Percentiles rank a stretch among this genome's conserved stretches.
phyloP scores from a whole-genome alignment of 2,797 vertebrate species.

The Argya squamiceps region DNA sequence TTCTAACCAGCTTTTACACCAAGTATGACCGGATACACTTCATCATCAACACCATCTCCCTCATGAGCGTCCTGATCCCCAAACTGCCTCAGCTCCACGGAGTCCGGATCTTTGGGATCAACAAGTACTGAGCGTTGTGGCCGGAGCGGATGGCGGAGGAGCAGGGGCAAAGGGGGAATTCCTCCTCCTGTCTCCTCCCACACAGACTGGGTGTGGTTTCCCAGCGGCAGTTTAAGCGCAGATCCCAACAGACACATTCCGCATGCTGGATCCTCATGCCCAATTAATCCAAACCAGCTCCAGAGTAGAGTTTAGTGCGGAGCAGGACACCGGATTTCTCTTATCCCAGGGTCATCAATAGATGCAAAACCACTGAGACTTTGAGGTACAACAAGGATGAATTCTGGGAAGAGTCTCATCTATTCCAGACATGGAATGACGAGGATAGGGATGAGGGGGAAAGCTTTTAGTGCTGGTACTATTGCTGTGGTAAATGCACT shows the following conservation, averaged over 20 bases:
- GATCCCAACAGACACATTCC: conserved; percentile 36
- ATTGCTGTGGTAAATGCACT: conserved; percentile 70
- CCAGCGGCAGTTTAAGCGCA: conserved; percentile 27
- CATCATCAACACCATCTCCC: conserved; percentile 92
- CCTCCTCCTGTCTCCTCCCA: neutral
- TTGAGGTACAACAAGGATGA: conserved; percentile 41
- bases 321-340: conserved; percentile 16
- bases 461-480: conserved; percentile 59
- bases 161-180: neutral
- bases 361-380: conserved; percentile 32
- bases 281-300: conserved; percentile 53
- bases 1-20: conserved; percentile 98
- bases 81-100: conserved; percentile 96
- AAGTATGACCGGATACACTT: conserved; percentile 95
- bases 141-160: neutral
- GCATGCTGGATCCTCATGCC: conserved; percentile 63
- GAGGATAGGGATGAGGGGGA: neutral
- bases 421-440: neutral
- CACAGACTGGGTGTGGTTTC: neutral
- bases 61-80: conserved; percentile 91
- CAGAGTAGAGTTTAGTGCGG: conserved; percentile 57
- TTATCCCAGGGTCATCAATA: neutral
- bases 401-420: neutral
- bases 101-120: conserved; percentile 96
- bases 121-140: conserved; percentile 88